Evolutionary conservation across 35 echinoderm and acorn worm species (phyloP), one percentile per base, ranked within the genome.

Genomic region (Ophiothrix spiculata): DNA sequence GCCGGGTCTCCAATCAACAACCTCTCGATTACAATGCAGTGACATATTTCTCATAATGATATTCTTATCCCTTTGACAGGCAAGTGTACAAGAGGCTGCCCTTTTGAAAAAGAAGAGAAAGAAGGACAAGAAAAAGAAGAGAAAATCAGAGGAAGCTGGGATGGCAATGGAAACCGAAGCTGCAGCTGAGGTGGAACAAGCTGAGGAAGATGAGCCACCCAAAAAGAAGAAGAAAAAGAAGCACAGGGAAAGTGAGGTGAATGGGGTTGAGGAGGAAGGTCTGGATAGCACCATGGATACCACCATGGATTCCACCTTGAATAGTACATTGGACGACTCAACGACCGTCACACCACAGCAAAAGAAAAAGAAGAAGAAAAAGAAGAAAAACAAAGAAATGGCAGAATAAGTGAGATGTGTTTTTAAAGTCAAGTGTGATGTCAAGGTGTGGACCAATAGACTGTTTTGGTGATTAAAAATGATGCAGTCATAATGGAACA

Each of bases 201-300:
- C n/a, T n/a, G n/a, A n/a, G n/a, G 82, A 60, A 23, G 63, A 80
- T 1, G 90, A 86, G 23, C 92, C 92, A 64, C 92, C 92, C 35
- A 91, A 96, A 46, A 97, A 97, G 82, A 92, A 97, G 38, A 97
- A 93, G 84, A 97, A 93, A 76, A 92, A 92, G 81, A 85, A 81
- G 93, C 64, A 84, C n/a, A 42, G 49, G 32, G 38, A 40, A 29
- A 40, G 54, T 16, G 76, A 93, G 38, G 35, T 38, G 31, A 32
- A 33, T 25, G 77, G 11, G 19, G 60, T 45, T 40, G 78, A 69
- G 15, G 79, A 56, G 23, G 80, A 37, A 74, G 80, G 36, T 32
- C 35, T 84, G 46, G 56, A 84, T 54, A 84, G 49, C 69, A 60
- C 54, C 81, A 84, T 60, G 60, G 60, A 69, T 25, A n/a, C 25